Evolutionary conservation across 2,113 vertebrate species (phyloP).

Genomic region (Lagopus leucura): DNA sequence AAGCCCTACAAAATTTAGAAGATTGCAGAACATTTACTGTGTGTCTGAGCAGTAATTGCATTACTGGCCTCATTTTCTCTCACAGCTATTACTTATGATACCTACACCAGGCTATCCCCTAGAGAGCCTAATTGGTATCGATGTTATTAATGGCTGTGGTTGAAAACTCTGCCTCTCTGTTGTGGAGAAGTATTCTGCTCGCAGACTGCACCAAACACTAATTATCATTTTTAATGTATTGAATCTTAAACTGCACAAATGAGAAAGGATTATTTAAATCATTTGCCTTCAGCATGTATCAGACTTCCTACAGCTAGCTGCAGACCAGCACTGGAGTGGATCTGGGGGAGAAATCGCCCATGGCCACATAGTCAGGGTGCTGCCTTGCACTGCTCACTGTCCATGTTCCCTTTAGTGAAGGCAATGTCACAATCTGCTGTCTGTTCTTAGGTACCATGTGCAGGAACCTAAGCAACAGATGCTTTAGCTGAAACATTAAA

Average conservation of each 20-base stretch:
- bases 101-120: background rate
- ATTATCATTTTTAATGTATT: background rate
- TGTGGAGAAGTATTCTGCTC: background rate
- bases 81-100: background rate
- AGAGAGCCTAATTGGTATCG: background rate
- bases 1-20: background rate
- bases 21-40: background rate
- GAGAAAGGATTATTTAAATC: background rate
- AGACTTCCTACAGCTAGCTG: background rate
- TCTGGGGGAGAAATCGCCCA: background rate
- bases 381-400: background rate
- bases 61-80: background rate
- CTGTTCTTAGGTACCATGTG: background rate
- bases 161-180: background rate
- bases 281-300: background rate
- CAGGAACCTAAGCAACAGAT: background rate
- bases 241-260: slow-evolving; percentile 10
- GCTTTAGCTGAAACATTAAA: background rate
- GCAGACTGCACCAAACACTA: background rate
- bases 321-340: background rate
- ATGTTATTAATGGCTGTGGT: background rate
- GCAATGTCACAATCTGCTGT: no score
- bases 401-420: background rate
- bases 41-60: background rate
- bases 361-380: background rate